Percentiles rank a stretch among this genome's conserved stretches.
These are phyloP conservation scores for Pseudobourletiella spinata DNA, from an alignment of 1,140 invertebrate genomes.

Conservation along the genomic window DNA sequence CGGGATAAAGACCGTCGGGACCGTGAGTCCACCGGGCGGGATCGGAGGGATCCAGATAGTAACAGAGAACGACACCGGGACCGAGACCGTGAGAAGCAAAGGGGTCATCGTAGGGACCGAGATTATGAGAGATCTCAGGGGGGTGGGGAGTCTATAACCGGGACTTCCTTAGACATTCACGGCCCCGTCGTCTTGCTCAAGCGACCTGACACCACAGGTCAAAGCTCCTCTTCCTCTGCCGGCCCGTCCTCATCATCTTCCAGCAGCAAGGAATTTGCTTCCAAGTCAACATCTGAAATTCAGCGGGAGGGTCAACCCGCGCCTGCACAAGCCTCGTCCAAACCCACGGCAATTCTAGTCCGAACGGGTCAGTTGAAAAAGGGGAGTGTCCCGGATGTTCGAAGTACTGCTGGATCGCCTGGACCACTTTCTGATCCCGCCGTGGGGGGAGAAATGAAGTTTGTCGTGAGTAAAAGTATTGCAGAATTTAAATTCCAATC, in stretches of 20 bases:
- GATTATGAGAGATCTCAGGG: slow-evolving; percentile 3
- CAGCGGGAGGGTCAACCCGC: not conserved
- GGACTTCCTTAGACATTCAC: not conserved
- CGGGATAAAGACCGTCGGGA: slow-evolving; percentile 2
- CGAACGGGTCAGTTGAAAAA: not conserved
- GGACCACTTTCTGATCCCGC: not conserved
- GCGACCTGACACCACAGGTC: not conserved
- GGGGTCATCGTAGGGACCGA: slow-evolving; percentile 6
- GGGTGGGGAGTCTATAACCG: not conserved
- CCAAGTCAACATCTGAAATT: too few relatives aligned
- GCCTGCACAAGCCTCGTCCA: not conserved
- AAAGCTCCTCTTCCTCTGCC: too few relatives aligned
- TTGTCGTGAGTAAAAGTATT: not conserved
- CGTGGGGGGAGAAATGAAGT: not conserved
- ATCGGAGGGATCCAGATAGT: not conserved
- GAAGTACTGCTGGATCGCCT: not conserved
- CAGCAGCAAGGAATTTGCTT: not conserved
- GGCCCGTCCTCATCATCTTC: not conserved
- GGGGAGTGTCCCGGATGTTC: not conserved
- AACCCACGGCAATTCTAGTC: not conserved
- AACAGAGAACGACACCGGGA: slow-evolving; percentile 1
- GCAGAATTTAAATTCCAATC: not conserved
- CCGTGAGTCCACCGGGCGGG: not conserved
- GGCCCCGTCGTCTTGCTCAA: not conserved
- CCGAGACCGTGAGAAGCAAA: slow-evolving; percentile 3